Evolutionary conservation across 1,140 invertebrate species (phyloP), one percentile per base, ranked within the genome.

Genomic region (Drosophila triauraria): DNA sequence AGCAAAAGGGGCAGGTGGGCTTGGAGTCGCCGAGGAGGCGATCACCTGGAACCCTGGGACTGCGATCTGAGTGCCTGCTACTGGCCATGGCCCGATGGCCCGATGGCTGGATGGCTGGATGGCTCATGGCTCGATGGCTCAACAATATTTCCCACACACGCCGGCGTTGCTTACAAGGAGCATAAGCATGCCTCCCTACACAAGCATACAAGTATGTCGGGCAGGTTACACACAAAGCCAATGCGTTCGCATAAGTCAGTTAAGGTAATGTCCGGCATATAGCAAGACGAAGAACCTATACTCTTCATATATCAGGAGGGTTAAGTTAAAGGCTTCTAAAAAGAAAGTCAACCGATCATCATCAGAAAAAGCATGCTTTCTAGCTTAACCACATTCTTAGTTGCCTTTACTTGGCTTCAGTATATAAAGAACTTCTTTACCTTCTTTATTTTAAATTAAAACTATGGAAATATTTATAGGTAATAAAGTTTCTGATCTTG

Each of bases 121-220:
- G 48, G 46, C 32, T 42, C 62, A 51, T 68, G 65, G 59, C 65
- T 46, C 59, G 69, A 69, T 68, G 64, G 38, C 57, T 83, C 63
- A 77, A 53, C 72, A 57, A 80, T 72, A 72, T 78, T 88, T 88
- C 84, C 84, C 84, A 87, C 84, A 87, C 84, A 88, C 76, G 71
- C 70, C 57, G 80, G 46, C 61, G 44, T 60, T 32, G 68, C 51
- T 72, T 71, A 71, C 81, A 84, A 67, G 70, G 74, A 60, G 50
- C 67, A 59, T 46, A 17, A 48, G 46, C 80, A 67, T 70, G 67
- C 35, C 53, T 54, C 32, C 44, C 9, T 59, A 68, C 64, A 75
- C 51, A 43, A 30, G 30, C 67, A 40, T 72, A 82, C 57, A 64
- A 38, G 64, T 61, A 72, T 87, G 72, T 87, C 84, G 84, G 77